A percentile compares a stretch with the other conserved stretches of the same genome.
Conservation (phyloP, 2,797 vertebrate genomes). For the Limnodromus scolopaceus region DNA sequence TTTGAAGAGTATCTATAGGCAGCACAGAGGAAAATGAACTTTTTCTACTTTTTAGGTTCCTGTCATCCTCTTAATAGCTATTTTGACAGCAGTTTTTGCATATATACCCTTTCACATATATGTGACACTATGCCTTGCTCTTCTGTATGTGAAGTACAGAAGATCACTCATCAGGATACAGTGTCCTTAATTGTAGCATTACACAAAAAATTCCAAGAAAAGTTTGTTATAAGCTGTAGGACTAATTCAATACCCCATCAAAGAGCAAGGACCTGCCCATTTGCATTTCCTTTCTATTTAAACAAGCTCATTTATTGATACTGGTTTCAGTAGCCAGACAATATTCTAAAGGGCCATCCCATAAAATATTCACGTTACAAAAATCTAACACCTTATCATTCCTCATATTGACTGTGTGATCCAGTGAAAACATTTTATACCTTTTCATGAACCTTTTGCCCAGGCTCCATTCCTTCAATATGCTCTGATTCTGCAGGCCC, state of each 20-base stretch:
- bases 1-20: not conserved
- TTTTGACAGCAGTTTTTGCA: not conserved
- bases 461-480: conserved; percentile 88
- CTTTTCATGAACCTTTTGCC: conserved; percentile 94
- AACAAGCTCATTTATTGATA: not conserved
- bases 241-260: not conserved
- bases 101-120: not conserved
- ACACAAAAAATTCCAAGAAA: not conserved
- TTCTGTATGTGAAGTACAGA: fast-evolving
- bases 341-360: not conserved
- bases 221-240: not conserved
- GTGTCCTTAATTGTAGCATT: not conserved
- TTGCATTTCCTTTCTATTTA: not conserved
- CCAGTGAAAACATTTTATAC: conserved; percentile 69
- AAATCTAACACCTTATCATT: not conserved
- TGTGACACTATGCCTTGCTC: not conserved
- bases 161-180: not conserved
- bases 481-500: conserved; percentile 86
- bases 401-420: not conserved
- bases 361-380: not conserved
- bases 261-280: not conserved
- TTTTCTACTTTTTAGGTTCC: not conserved
- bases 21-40: not conserved
- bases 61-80: not conserved
- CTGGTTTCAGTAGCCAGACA: not conserved